Conservation (phyloP, 2,113 vertebrate genomes). For the Vulpes ferrilata region DNA sequence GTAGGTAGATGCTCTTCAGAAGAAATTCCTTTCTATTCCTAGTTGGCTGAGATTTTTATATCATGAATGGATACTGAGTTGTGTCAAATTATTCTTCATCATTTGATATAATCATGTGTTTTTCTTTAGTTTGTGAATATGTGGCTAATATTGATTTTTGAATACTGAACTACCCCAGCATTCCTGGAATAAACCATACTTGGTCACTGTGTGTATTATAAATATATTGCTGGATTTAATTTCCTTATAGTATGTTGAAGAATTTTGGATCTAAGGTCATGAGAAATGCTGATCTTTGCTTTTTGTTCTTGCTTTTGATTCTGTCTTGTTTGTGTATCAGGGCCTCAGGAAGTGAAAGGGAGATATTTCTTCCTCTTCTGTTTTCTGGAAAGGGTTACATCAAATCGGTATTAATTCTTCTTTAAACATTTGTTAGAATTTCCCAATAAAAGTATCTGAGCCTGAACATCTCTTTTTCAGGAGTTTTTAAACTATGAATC, state of each 20-base stretch:
- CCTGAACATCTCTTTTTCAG: not conserved
- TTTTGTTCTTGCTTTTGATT: not conserved
- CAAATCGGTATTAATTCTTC: not conserved
- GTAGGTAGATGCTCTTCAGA: not conserved
- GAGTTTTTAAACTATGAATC: slow-evolving; percentile 31
- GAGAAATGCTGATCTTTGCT: not conserved
- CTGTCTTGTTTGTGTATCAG: not conserved
- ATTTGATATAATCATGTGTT: not conserved
- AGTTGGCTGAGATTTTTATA: not conserved
- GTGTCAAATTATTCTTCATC: not conserved
- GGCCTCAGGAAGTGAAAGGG: not conserved
- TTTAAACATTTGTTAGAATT: slow-evolving; percentile 38
- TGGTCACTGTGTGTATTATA: not conserved
- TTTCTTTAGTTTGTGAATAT: slow-evolving; percentile 12
- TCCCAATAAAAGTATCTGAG: not conserved
- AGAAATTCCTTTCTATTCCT: not conserved
- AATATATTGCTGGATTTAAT: not conserved
- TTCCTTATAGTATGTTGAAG: not conserved
- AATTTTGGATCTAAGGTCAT: not conserved
- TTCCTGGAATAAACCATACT: not conserved
- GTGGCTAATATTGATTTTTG: not conserved
- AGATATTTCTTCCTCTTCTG: not conserved
- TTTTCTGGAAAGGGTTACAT: not conserved
- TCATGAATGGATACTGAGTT: not conserved
- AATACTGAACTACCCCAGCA: not conserved